Conservation (phyloP, 2,888 invertebrate genomes). For the Byasa hedistus region DNA sequence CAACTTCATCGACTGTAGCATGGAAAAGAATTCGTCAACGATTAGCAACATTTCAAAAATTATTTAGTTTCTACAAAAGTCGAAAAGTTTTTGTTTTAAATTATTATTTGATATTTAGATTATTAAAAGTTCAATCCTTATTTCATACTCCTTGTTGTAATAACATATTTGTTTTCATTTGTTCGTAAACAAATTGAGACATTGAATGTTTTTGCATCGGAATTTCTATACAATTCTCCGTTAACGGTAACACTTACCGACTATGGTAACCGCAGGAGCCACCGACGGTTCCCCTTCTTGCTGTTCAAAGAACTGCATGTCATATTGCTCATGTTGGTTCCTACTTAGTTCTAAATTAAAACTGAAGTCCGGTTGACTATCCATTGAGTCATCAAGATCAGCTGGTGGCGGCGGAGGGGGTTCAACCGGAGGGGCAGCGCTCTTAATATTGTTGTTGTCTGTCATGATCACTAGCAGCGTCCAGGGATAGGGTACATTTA, state of each 20-base stretch:
- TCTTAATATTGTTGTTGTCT: slow-evolving; percentile 65
- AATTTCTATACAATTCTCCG: neutral
- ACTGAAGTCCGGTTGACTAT: slow-evolving; percentile 71
- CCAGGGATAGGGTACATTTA: slow-evolving; percentile 45
- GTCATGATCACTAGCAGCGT: slow-evolving; percentile 63
- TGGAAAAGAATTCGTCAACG: slow-evolving; percentile 55
- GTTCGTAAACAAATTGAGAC: neutral
- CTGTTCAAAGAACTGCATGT: slow-evolving; percentile 80
- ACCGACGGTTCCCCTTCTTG: slow-evolving; percentile 35
- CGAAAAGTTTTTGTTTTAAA: neutral
- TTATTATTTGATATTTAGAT: too few species aligned
- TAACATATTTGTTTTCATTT: neutral
- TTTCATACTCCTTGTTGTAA: neutral
- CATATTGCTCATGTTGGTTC: slow-evolving; percentile 87
- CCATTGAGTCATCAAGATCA: slow-evolving; percentile 57
- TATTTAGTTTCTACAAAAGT: neutral
- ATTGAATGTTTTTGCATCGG: neutral
- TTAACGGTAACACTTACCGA: slow-evolving; percentile 57
- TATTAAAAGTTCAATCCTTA: too few species aligned
- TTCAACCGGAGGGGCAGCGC: slow-evolving; percentile 67
- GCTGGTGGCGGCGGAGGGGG: slow-evolving; percentile 78
- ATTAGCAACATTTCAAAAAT: neutral
- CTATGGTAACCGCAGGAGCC: slow-evolving; percentile 63
- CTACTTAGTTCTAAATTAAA: slow-evolving; percentile 86
- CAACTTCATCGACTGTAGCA: slow-evolving; percentile 76